phyloP scores from a whole-genome alignment of 2,797 vertebrate genomes.

The Hoplostethus atlanticus region DNA sequence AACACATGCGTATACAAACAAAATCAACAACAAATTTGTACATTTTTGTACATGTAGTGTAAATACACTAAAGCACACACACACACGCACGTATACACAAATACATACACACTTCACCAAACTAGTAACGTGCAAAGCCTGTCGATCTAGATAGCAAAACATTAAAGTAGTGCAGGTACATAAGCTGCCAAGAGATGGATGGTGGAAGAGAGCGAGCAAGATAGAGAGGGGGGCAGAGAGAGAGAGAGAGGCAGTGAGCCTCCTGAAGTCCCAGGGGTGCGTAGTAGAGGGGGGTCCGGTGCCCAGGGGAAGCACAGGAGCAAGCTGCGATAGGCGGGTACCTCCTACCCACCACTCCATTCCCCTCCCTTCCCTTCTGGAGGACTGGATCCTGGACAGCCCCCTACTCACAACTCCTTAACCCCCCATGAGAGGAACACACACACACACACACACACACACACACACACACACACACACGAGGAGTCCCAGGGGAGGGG shows the following conservation, averaged over 20 bases:
- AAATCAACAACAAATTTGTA: neutral
- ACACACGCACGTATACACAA: neutral
- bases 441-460: conserved; percentile 34
- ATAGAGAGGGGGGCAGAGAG: conserved; percentile 6
- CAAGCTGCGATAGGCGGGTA: conserved; percentile 84
- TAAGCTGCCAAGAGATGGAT: conserved; percentile 18
- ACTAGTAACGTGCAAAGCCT: conserved; percentile 1
- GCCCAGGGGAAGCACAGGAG: conserved; percentile 74
- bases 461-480: conserved; percentile 16
- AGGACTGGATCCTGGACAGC: conserved; percentile 74
- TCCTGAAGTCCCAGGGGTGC: conserved; percentile 55
- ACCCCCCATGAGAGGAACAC: conserved; percentile 64
- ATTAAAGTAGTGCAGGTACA: conserved; percentile 15
- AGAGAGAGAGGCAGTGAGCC: conserved; percentile 48
- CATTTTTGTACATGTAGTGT: conserved; percentile 11
- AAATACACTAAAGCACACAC: conserved; percentile 37
- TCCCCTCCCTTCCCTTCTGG: conserved; percentile 77
- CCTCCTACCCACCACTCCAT: conserved; percentile 76
- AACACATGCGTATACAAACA: conserved; percentile 52
- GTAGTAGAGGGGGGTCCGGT: conserved; percentile 54
- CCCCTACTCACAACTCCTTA: conserved; percentile 73
- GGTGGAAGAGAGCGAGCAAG: conserved; percentile 1
- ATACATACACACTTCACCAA: neutral
- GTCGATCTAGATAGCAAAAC: conserved; percentile 18
- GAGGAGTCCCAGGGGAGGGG: conserved; percentile 68